A percentile compares a stretch with the other conserved stretches of the same genome.
These are phyloP conservation scores for Cottoperca gobio DNA, from an alignment of 2,797 vertebrate species.

Conservation along the genomic window DNA sequence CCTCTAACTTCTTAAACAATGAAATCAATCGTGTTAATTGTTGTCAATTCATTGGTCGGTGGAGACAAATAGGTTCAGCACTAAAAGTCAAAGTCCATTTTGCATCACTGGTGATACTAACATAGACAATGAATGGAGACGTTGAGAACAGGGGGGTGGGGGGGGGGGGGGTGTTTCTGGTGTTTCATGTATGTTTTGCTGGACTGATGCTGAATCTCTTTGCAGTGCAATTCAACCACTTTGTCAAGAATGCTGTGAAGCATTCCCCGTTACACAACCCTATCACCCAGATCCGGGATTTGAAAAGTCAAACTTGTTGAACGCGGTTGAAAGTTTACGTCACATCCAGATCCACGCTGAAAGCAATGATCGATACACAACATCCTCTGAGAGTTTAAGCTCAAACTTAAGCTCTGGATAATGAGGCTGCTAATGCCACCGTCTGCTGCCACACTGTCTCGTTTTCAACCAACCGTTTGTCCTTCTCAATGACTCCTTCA, in stretches of 20 bases:
- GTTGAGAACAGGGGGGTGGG: neutral
- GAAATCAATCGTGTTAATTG: neutral
- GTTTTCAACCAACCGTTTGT: no score
- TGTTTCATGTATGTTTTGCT: neutral
- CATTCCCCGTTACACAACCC: no score
- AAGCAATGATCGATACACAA: neutral
- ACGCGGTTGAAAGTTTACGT: slow-evolving; percentile 7
- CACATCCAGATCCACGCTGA: neutral
- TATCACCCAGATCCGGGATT: neutral
- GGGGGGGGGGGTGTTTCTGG: no score
- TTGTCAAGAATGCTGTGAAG: neutral
- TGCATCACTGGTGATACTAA: neutral
- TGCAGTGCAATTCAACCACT: neutral
- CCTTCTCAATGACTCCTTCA: slow-evolving; percentile 16
- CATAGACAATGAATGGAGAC: neutral
- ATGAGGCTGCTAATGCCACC: slow-evolving; percentile 15
- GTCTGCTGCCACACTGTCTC: slow-evolving; percentile 33
- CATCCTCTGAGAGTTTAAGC: slow-evolving; percentile 21
- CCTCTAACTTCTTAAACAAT: neutral
- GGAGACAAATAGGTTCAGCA: neutral
- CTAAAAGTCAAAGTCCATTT: neutral
- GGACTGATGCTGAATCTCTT: neutral
- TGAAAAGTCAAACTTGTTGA: slow-evolving; percentile 3
- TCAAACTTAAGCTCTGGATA: no score
- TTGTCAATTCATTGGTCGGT: no score